Evolutionary conservation across 1,140 invertebrate genomes (phyloP), one percentile per base, ranked within the genome.

Genomic region (Bombus huntii): DNA sequence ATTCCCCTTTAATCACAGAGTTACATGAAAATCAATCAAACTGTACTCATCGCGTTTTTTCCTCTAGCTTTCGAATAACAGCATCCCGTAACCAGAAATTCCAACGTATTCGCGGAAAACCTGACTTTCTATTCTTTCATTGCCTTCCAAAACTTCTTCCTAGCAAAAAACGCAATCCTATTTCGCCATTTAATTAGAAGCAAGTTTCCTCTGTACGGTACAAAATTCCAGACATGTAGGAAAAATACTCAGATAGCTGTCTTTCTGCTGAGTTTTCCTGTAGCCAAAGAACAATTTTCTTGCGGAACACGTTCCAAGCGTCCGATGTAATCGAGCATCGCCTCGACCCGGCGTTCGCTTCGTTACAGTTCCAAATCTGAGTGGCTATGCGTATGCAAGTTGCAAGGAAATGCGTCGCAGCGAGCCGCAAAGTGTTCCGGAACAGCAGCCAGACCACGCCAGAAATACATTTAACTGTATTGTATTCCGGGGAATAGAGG

Each of bases 261-360:
- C 39, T n/a, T 65, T 62, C 10, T 42, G 2, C 39, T 31, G 66
- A 57, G 47, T 81, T 81, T 81, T 5, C 62, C 47, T 44, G 39
- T 25, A 18, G 25, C n/a, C 34, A 44, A 15, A 44, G 31, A 42
- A 44, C 72, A 84, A n/a, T 31, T 79, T 18, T 39, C 37, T 34
- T 37, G 44, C n/a, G n/a, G 44, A 73, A 72, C 34, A 37, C 75
- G 57, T n/a, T 74, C 59, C 34, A 74, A 84, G 75, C 37, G 70
- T 79, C 74, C 70, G n/a, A 53, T 74, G 82, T 57, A 74, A 85
- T 87, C 75, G 82, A 80, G 75, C 86, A 68, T 75, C 47, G 25
- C 13, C 74, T 57, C 42, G 31, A 53, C 53, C 70, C 53, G 65
- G 53, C 77, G 70, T 87, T 86, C 31, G 57, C 37, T 39, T 39